A percentile compares a stretch with the other conserved stretches of the same genome.
Evolutionary conservation across 2,113 vertebrate genomes (phyloP).

Genomic region (Smithornis capensis): DNA sequence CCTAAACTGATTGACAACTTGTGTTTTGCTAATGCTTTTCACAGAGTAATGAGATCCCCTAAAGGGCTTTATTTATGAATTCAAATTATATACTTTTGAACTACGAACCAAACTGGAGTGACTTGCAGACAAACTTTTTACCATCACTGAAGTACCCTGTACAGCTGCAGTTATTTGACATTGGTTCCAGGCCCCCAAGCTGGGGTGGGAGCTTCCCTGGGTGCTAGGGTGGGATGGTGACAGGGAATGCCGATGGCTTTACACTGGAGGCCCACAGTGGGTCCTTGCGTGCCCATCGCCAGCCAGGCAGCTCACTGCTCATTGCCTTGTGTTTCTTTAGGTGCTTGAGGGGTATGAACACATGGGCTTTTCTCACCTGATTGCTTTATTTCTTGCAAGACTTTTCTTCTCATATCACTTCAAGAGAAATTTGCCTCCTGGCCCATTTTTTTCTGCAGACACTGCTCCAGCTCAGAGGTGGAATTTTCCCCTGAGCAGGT

Average conservation of each 20-base stretch:
- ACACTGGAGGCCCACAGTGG: not conserved
- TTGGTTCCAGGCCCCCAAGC: not conserved
- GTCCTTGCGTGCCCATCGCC: not conserved
- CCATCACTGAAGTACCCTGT: not conserved
- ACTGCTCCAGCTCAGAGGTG: not conserved
- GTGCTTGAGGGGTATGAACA: not conserved
- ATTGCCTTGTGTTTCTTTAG: not conserved
- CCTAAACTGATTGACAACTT: slow-evolving; percentile 4
- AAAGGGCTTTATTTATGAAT: slow-evolving; percentile 44
- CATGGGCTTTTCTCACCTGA: not conserved
- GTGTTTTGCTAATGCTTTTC: slow-evolving; percentile 43
- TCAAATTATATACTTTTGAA: slow-evolving; percentile 49
- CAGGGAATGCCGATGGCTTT: not conserved
- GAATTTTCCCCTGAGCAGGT: not conserved
- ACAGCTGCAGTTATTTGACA: not conserved
- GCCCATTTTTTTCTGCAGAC: not conserved
- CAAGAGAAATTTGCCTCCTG: not conserved
- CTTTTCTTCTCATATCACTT: not conserved
- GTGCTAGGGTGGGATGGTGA: not conserved
- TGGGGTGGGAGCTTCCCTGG: not conserved
- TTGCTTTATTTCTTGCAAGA: not conserved
- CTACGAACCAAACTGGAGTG: slow-evolving; percentile 1
- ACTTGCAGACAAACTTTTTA: slow-evolving; percentile 26
- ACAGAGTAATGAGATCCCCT: slow-evolving; percentile 17
- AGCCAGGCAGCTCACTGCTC: not conserved